Percentiles rank a stretch among this genome's conserved stretches.
These are phyloP conservation scores for Pammene fasciana DNA, from an alignment of 2,888 invertebrate species.

Conservation along the genomic window DNA sequence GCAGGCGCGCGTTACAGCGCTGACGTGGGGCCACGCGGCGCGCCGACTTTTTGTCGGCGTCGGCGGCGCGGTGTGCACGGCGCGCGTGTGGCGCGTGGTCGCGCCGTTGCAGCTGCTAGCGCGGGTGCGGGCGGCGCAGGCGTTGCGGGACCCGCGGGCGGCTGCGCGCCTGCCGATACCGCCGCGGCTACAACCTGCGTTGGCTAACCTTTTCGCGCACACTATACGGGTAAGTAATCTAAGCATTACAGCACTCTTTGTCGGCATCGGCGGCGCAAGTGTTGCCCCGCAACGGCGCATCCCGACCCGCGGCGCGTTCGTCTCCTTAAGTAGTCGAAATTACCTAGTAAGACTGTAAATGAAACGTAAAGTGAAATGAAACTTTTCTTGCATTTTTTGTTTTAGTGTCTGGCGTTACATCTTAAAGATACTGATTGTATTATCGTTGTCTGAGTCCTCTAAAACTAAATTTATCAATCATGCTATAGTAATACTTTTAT, in stretches of 20 bases:
- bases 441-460: too few species aligned
- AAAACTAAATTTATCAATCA: too few species aligned
- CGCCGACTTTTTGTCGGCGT: conserved; percentile 92
- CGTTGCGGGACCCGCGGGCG: conserved; percentile 88
- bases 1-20: conserved; percentile 92
- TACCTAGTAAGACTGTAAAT: too few species aligned
- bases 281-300: too few species aligned
- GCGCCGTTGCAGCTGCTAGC: conserved; percentile 96
- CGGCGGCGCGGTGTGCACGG: conserved; percentile 95
- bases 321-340: too few species aligned
- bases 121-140: conserved; percentile 90
- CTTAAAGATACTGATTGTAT: too few species aligned
- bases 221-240: conserved; percentile 91
- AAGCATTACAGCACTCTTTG: neutral
- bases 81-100: conserved; percentile 95
- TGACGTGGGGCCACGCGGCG: conserved; percentile 99
- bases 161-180: conserved; percentile 93
- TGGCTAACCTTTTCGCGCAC: conserved; percentile 94
- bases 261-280: too few species aligned
- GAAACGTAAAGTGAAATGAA: too few species aligned
- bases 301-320: too few species aligned
- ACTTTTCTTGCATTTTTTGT: too few species aligned
- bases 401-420: too few species aligned
- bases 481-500: too few species aligned
- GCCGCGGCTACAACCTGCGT: conserved; percentile 91